Evolutionary conservation across 2,888 invertebrate genomes (phyloP), one percentile per base, ranked within the genome.

Genomic region (Tethea ocularis): DNA sequence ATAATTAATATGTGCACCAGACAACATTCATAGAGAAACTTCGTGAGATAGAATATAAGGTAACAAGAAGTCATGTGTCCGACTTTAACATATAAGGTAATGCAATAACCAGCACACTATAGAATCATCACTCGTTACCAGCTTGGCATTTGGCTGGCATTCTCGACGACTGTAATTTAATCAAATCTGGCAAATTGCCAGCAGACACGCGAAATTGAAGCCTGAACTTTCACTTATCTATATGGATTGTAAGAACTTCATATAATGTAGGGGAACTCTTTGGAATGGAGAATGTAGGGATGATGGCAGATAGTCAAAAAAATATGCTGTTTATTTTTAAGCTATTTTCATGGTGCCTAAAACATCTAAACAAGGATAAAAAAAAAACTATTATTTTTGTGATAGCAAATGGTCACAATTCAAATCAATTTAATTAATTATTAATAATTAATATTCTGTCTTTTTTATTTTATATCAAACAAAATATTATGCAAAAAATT

Each of bases 111-210:
- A 59, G 63, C 61, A 61, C 63, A 62, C 65, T 71, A 77, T 71
- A 71, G 72, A 76, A 75, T 72, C 74, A 75, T 78, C 75, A 74
- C 63, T 61, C 57, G 61, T 67, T 61, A 67, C 66, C 65, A 70
- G 20, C 46, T 72, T 79, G 78, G 72, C 80, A 80, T 80, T 82
- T 77, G 59, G 38, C 61, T 63, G 64, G 56, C 63, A 70, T 71
- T 68, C 58, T 53, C 58, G 60, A 57, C 60, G 58, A 51, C 64
- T 60, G 71, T 71, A 76, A 76, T 80, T 79, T 71, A 73, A 77
- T 73, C 77, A 76, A 76, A 75, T 75, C 76, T 75, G 71, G 74
- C 78, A 78, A 86, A 85, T 83, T 78, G 75, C 69, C 72, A 66
- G 60, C 61, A 67, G 72, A 74, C 77, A 76, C 71, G 78, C 69